Base-by-base conservation (phyloP, 2,797 vertebrate species). In the Pelodytes ibericus region DNA sequence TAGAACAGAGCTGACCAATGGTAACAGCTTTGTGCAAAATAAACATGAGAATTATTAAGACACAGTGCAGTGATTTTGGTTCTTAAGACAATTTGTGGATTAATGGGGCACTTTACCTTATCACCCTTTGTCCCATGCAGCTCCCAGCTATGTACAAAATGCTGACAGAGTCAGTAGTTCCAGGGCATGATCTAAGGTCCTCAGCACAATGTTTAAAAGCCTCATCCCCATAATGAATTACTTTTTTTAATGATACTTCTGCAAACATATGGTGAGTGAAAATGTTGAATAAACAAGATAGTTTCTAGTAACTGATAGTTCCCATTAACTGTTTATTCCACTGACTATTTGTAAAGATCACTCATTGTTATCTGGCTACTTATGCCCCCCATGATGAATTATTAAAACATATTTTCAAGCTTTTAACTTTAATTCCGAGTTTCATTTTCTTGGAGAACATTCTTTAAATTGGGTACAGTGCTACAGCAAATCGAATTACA, bases 71-170 rank as follows among this genome's bases (percentile, higher is more conserved):
- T 68, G 71, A 75, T 65, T 80, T 84, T 61, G 63, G 61, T 62
- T 58, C 18, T 79, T 80, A 81, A 86, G 53, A 24, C 58, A 39
- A 78, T 87, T 84, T 51, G 80, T 80, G 80, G 85, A 83, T 87
- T 82, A 84, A 84, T 79, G 68, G 80, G 57, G 15, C 24, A 83
- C 61, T 80, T 81, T 81, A 41, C 63, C 53, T 86, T 84, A 82
- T 62, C 76, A 67, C 66, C 63, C 70, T 69, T 68, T 44, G 63
- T 79, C 58, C 83, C 71, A 74, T 31, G 60, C 58, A 72, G 76
- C 72, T 82, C 79, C 78, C 79, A 84, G 71, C 51, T 41, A 62
- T 36, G 41, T 73, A 33, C 41, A 77, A 84, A 88, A 76, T 81
- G 81, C 75, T 87, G 81, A 83, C 73, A 49, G 79, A 73, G 74